These are phyloP conservation scores for Lethocerus indicus DNA, from an alignment of 1,140 invertebrate genomes.

Conservation along the genomic window DNA sequence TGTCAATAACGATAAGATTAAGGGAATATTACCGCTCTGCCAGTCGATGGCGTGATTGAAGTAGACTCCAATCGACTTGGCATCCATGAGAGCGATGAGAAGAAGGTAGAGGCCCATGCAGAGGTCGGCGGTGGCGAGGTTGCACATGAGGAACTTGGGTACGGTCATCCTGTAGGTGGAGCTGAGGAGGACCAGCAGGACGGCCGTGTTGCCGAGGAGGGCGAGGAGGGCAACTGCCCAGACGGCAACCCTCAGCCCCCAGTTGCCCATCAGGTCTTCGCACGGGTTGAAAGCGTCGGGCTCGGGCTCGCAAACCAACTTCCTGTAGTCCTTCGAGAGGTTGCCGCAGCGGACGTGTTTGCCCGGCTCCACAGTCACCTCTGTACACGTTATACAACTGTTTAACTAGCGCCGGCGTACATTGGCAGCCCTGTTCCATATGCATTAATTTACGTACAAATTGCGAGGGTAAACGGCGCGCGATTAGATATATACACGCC, in stretches of 20 bases:
- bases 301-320: slow-evolving; percentile 31
- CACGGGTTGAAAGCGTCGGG: slow-evolving; percentile 49
- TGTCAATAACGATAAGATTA: too few species aligned
- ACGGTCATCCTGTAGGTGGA: slow-evolving; percentile 29
- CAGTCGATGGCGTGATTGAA: slow-evolving; percentile 49
- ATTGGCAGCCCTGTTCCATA: too few species aligned
- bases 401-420: too few species aligned
- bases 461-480: too few species aligned
- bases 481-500: too few species aligned
- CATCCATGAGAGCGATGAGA: slow-evolving; percentile 40
- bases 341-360: too few species aligned
- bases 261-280: slow-evolving; percentile 42
- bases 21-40: slow-evolving; percentile 33
- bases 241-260: slow-evolving; percentile 27
- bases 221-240: slow-evolving; percentile 41
- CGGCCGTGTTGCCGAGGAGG: slow-evolving; percentile 53
- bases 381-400: too few species aligned
- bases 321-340: slow-evolving; percentile 26
- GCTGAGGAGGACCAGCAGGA: slow-evolving; percentile 53
- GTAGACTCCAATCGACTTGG: slow-evolving; percentile 39
- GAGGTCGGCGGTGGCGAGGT: slow-evolving; percentile 45
- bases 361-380: too few species aligned
- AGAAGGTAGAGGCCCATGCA: slow-evolving; percentile 47
- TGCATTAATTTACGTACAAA: too few species aligned
- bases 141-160: slow-evolving; percentile 48